Conservation (phyloP, 2,113 vertebrate genomes). For the Crotalus helleri region DNA sequence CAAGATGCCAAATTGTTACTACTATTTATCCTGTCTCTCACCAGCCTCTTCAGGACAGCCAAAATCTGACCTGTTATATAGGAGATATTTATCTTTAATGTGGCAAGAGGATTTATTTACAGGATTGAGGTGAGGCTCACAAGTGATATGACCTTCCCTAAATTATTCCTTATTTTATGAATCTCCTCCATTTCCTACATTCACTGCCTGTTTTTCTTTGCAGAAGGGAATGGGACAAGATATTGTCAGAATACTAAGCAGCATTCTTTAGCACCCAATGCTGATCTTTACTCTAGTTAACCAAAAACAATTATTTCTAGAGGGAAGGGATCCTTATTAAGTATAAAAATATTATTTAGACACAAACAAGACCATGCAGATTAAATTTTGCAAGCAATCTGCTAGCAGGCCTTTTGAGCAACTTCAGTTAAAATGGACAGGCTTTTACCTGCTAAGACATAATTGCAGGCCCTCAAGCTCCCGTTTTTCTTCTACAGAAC, state of each 20-base stretch:
- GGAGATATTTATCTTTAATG: background rate
- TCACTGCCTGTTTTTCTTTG: background rate
- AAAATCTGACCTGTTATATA: background rate
- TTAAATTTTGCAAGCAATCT: conserved; percentile 21
- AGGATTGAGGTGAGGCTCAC: background rate
- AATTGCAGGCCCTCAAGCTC: conserved; percentile 41
- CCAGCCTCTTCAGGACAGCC: background rate
- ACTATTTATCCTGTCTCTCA: background rate
- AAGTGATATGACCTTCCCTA: background rate
- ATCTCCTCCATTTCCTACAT: background rate
- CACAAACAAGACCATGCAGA: conserved; percentile 16
- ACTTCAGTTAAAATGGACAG: conserved; percentile 34
- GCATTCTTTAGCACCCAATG: background rate
- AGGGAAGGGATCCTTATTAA: background rate
- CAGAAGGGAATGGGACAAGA: background rate
- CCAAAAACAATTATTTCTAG: conserved; percentile 6
- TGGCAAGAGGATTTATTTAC: background rate
- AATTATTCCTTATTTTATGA: background rate
- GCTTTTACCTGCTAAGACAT: conserved; percentile 50
- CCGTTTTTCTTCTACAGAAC: conserved; percentile 35
- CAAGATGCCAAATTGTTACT: background rate
- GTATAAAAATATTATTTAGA: background rate
- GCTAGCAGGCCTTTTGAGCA: conserved; percentile 31
- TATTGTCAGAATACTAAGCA: background rate
- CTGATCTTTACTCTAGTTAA: background rate